Evolutionary conservation across 2,888 invertebrate genomes (phyloP).

Genomic region (Hydraecia micacea): DNA sequence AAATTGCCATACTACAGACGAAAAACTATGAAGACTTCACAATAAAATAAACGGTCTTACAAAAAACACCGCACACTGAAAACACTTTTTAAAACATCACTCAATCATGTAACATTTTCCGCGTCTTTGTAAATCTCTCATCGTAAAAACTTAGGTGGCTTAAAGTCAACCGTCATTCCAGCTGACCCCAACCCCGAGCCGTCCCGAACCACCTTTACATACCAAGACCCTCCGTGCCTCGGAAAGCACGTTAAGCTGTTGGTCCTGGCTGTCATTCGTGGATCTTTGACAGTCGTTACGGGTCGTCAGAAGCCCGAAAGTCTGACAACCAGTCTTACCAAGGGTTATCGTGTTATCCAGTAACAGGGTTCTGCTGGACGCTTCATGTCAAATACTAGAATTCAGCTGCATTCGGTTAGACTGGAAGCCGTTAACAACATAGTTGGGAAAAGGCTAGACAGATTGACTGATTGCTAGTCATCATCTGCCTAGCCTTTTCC

Average conservation of each 20-base stretch:
- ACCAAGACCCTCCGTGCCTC: too few species aligned
- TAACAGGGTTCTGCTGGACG: neutral
- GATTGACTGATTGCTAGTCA: neutral
- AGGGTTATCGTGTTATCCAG: neutral
- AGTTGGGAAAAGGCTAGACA: neutral
- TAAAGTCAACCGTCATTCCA: neutral
- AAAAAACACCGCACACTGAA: constrained; percentile 26
- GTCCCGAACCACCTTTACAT: too few species aligned
- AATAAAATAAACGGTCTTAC: constrained; percentile 21
- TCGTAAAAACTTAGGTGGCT: neutral
- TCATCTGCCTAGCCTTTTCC: too few species aligned
- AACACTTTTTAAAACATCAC: constrained; percentile 24
- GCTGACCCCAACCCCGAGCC: neutral
- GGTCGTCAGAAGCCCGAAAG: neutral
- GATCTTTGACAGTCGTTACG: neutral
- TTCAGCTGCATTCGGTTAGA: neutral
- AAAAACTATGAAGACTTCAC: neutral
- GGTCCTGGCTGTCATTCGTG: neutral
- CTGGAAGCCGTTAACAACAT: neutral
- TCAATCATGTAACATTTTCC: constrained; percentile 11
- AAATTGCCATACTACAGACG: neutral
- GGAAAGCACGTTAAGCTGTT: neutral
- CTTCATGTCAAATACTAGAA: too few species aligned
- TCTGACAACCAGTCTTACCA: neutral
- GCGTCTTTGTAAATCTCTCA: neutral